A percentile compares a stretch with the other conserved stretches of the same genome.
These are phyloP conservation scores for Epistrophella euchroma DNA, from an alignment of 2,888 invertebrate species.

Conservation along the genomic window DNA sequence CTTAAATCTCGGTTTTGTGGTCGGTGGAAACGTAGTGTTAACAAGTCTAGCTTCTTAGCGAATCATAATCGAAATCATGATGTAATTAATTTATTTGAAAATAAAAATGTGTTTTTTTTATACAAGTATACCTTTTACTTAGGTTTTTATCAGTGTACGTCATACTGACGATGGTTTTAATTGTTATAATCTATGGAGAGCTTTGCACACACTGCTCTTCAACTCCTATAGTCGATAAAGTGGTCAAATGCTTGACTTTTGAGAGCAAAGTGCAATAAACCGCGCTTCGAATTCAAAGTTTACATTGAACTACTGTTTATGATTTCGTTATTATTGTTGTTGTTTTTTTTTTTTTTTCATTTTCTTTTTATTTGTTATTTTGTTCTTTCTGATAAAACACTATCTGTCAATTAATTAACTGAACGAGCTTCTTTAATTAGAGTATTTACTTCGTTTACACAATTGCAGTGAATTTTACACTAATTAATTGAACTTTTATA, in stretches of 20 bases:
- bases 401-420: constrained; percentile 68
- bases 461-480: constrained; percentile 68
- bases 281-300: constrained; percentile 31
- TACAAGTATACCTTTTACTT: not conserved
- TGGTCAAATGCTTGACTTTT: constrained; percentile 49
- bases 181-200: constrained; percentile 62
- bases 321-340: constrained; percentile 8
- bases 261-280: constrained; percentile 58
- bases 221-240: constrained; percentile 33
- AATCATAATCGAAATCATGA: not conserved
- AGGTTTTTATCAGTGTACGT: constrained; percentile 5
- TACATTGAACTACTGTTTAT: constrained; percentile 43
- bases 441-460: constrained; percentile 62
- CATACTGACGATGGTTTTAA: constrained; percentile 14
- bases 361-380: not conserved
- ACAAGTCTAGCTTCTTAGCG: too few relatives aligned
- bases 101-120: not conserved
- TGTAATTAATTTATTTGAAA: not conserved
- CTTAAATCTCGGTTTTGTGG: too few relatives aligned
- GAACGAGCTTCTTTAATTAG: constrained; percentile 52
- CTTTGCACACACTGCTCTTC: constrained; percentile 42
- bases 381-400: constrained; percentile 38
- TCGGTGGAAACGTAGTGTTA: too few relatives aligned
- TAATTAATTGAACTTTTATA: constrained; percentile 71
- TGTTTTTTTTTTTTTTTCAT: not conserved